phyloP scores from a whole-genome alignment of 2,797 vertebrate genomes.

The Threskiornis aethiopicus region DNA sequence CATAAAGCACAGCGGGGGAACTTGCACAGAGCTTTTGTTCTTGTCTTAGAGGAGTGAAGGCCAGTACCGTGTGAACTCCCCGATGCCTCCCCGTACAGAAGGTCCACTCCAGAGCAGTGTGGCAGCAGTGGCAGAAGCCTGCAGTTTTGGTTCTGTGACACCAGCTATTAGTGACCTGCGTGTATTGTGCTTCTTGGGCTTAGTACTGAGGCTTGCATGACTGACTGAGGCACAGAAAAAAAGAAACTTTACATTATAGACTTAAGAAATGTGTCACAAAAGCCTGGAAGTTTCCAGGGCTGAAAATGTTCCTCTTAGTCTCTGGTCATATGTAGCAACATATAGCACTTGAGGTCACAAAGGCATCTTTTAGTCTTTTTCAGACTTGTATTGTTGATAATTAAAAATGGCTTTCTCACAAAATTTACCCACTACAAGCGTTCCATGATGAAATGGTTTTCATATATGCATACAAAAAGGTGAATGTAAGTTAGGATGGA shows the following conservation, averaged over 20 bases:
- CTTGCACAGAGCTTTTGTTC: neutral
- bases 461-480: neutral
- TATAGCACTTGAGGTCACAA: neutral
- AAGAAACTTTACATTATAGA: neutral
- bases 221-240: neutral
- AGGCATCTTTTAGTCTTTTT: neutral
- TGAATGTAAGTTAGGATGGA: neutral
- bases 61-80: neutral
- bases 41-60: neutral
- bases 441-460: neutral
- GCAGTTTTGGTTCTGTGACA: neutral
- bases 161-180: fast-evolving
- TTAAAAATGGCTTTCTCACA: neutral
- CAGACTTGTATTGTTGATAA: neutral
- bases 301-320: neutral
- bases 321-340: neutral
- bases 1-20: neutral
- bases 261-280: neutral
- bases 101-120: neutral
- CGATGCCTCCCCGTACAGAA: neutral
- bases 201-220: neutral
- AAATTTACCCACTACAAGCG: neutral
- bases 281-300: neutral
- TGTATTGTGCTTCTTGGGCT: neutral
- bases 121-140: neutral